Percentiles rank a stretch among this genome's conserved stretches.
Conservation (phyloP, 2,888 invertebrate genomes). For the Drosophila emarginata region DNA sequence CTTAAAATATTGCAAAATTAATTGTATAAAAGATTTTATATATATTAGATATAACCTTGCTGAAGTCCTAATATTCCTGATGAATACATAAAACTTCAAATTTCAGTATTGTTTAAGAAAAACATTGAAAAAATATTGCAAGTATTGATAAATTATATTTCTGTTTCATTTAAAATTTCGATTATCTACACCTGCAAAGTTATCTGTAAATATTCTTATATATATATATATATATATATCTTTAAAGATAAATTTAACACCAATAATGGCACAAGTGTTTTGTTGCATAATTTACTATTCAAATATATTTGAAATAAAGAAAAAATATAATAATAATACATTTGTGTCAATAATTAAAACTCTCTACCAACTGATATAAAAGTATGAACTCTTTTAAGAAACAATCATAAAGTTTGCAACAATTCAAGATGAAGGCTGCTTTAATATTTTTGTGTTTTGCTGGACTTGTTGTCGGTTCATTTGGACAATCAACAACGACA, state of each 20-base stretch:
- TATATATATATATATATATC: too few relatives aligned
- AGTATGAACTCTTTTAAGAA: background rate
- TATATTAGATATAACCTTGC: too few relatives aligned
- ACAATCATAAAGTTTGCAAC: background rate
- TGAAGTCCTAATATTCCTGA: too few relatives aligned
- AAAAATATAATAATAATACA: background rate
- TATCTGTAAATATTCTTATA: too few relatives aligned
- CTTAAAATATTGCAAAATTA: too few relatives aligned
- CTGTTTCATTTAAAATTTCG: too few relatives aligned
- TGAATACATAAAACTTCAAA: too few relatives aligned
- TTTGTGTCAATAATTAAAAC: conserved; percentile 6
- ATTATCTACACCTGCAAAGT: too few relatives aligned
- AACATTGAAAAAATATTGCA: too few relatives aligned
- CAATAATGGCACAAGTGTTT: conserved; percentile 1
- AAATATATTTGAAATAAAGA: background rate
- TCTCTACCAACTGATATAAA: background rate
- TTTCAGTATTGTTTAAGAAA: too few relatives aligned
- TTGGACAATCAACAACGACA: background rate
- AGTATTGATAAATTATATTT: too few relatives aligned
- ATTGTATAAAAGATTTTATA: too few relatives aligned
- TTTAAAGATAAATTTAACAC: background rate
- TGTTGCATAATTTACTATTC: background rate
- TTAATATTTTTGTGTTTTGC: background rate
- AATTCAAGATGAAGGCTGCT: conserved; percentile 2
- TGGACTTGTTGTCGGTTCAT: background rate